phyloP scores from a whole-genome alignment of 2,113 vertebrate genomes.

The Mustelus asterias region DNA sequence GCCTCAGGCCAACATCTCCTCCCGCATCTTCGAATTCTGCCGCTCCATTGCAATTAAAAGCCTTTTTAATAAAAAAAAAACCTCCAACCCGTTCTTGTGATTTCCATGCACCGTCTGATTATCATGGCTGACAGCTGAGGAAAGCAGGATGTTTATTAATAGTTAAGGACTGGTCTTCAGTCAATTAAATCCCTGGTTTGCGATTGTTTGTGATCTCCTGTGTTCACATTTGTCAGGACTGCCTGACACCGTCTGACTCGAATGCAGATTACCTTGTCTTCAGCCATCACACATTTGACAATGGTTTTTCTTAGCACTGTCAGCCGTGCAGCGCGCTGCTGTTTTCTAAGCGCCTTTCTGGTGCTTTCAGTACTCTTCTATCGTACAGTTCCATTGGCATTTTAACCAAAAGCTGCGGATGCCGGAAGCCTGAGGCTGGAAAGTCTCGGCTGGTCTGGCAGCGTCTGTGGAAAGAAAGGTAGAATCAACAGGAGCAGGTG shows the following conservation, averaged over 20 bases:
- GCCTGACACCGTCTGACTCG: not conserved
- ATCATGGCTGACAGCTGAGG: not conserved
- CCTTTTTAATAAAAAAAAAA: not conserved
- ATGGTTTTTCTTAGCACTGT: not conserved
- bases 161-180: not conserved
- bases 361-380: not conserved
- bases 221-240: not conserved
- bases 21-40: not conserved
- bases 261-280: not conserved
- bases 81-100: not conserved
- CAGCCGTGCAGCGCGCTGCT: not conserved
- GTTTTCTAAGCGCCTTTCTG: no score
- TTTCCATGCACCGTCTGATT: not conserved
- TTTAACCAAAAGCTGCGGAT: not conserved
- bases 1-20: not conserved
- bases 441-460: no score
- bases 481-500: no score
- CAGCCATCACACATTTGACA: not conserved
- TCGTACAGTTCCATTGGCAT: not conserved
- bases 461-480: not conserved
- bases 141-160: constrained; percentile 10
- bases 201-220: not conserved
- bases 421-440: not conserved
- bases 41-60: not conserved
- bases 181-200: not conserved